Evolutionary conservation across 2,113 vertebrate species (phyloP), one percentile per base, ranked within the genome.

Genomic region (Beaufortia kweichowensis): DNA sequence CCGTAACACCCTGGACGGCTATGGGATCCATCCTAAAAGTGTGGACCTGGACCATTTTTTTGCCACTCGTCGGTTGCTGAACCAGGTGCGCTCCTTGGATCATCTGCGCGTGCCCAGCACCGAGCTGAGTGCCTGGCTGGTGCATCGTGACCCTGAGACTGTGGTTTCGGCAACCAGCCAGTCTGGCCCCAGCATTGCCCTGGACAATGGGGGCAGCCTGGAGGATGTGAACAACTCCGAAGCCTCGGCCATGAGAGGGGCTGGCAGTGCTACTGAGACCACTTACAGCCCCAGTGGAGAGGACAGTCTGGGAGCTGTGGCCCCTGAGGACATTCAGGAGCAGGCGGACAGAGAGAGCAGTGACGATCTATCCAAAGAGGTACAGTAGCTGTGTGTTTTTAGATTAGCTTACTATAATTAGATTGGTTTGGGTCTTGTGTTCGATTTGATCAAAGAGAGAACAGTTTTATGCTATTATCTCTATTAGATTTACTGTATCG

Each of bases 21-120:
- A 99, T 94, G 97, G 94, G 83, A 93, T 99, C 87, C 97, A 98
- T 92, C 97, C 96, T 66, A 99, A 99, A 82, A 98, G 97, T 74
- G 94, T 97, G 90, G 95, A 98, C 87, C 92, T 98, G 79, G 96
- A 99, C 90, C 96, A 92, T 80, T 98, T 95, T 87, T 96, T 99
- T 88, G 93, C 92, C 0, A 91, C 95, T 55, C 93, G 95, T 14
- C 90, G 95, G 79, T 89, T 99, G 79, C 92, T 99, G 85, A 96
- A 93, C 90, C 95, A 95, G 88, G 95, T 99, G 89, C 92, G 95
- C 86, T 95, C 95, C 56, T 92, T 99, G 91, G 94, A 97, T 91
- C 89, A 96, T 85, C 84, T 98, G 80, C 93, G 90, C 17, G 96
- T 99, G 87, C 97, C 97, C 78, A 96, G 88, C 84, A 94, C 96